phyloP scores from a whole-genome alignment of 2,797 vertebrate genomes.

The Enteromius anoplus region DNA sequence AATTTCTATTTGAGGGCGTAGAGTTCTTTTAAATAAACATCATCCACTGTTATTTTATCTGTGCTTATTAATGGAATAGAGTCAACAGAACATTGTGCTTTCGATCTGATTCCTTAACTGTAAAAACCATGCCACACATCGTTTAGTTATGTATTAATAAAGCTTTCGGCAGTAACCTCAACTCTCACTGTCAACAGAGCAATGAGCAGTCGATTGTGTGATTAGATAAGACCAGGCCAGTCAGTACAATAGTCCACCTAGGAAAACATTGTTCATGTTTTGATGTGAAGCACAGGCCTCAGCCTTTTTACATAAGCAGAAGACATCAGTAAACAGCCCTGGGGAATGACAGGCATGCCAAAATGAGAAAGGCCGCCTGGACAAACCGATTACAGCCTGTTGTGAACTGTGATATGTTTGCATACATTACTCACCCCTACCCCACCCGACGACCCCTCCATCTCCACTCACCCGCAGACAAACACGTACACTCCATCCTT shows the following conservation, averaged over 20 bases:
- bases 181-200: conserved; percentile 16
- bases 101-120: neutral
- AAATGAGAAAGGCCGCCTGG: conserved; percentile 16
- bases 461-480: conserved; percentile 10
- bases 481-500: conserved; percentile 27
- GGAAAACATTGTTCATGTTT: conserved; percentile 27
- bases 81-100: conserved; percentile 8
- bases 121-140: neutral
- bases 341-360: conserved; percentile 41
- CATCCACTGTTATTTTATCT: neutral
- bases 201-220: conserved; percentile 33
- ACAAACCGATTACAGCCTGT: conserved; percentile 22
- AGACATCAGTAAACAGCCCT: conserved; percentile 36
- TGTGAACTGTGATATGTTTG: conserved; percentile 28
- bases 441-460: neutral
- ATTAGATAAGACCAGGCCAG: conserved; percentile 21
- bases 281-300: conserved; percentile 5
- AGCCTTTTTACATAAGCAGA: conserved; percentile 25
- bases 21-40: neutral
- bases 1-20: neutral
- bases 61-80: neutral
- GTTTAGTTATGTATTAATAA: conserved; percentile 5
- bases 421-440: conserved; percentile 3
- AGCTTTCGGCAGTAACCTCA: conserved; percentile 6
- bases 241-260: conserved; percentile 22